Conservation (phyloP, 2,113 vertebrate species). For the Podilymbus podiceps region DNA sequence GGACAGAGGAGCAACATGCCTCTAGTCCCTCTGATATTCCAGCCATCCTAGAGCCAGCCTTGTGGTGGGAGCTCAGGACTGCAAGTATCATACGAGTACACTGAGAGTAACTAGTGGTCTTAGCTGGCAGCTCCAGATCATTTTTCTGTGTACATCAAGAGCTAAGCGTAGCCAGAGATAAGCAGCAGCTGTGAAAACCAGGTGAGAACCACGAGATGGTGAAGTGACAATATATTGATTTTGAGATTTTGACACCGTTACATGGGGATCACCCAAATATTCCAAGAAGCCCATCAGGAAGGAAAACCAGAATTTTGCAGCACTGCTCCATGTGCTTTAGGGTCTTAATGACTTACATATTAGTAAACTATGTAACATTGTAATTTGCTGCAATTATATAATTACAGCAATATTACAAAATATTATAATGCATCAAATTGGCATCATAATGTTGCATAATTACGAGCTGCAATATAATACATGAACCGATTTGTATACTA, state of each 20-base stretch:
- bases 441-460: slow-evolving; percentile 1
- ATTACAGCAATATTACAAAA: slow-evolving; percentile 32
- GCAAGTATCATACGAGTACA: neutral
- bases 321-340: neutral
- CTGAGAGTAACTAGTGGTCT: neutral
- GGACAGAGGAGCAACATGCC: neutral
- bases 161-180: neutral
- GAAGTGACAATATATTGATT: neutral
- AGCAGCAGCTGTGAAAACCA: neutral
- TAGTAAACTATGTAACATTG: neutral
- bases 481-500: neutral
- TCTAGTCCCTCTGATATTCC: neutral
- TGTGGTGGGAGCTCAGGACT: neutral
- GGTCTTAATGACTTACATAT: neutral
- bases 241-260: neutral
- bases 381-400: slow-evolving; percentile 14
- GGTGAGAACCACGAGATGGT: neutral
- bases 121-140: neutral
- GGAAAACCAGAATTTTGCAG: neutral
- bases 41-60: neutral
- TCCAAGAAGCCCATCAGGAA: neutral
- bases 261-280: neutral
- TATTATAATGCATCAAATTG: neutral
- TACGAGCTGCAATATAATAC: neutral
- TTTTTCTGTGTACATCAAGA: neutral